phyloP scores from a whole-genome alignment of 2,888 invertebrate species.

The Xestia rhomboidea region DNA sequence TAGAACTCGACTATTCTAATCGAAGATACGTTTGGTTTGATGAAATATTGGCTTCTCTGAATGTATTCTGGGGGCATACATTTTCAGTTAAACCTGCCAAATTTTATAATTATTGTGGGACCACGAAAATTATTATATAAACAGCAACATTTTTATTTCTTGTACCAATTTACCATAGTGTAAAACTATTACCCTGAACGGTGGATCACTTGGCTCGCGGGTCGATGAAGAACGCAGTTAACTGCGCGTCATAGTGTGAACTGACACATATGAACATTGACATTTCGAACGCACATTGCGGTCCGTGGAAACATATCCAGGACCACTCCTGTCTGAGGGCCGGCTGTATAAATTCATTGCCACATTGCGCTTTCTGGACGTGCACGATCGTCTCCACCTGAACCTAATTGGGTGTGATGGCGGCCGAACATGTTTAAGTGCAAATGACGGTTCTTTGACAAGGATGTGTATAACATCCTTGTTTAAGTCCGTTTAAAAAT shows the following conservation, averaged over 20 bases:
- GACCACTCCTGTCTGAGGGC: conserved; percentile 88
- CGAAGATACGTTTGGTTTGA: background rate
- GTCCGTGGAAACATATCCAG: conserved; percentile 84
- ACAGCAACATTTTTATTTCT: conserved; percentile 13
- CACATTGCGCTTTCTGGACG: conserved; percentile 57
- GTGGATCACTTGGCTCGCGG: conserved; percentile 91
- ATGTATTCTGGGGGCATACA: background rate
- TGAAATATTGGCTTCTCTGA: background rate
- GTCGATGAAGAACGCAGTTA: conserved; percentile 91
- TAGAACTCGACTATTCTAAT: conserved; percentile 28
- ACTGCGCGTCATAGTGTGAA: conserved; percentile 85
- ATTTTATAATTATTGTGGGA: background rate
- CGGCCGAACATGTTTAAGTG: background rate
- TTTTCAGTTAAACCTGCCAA: background rate
- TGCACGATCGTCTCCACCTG: background rate
- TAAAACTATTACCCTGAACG: conserved; percentile 83
- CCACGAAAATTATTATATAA: background rate
- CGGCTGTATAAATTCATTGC: conserved; percentile 70
- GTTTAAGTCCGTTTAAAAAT: conserved; percentile 13
- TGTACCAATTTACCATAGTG: conserved; percentile 36
- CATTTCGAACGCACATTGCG: conserved; percentile 92
- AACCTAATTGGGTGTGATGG: background rate
- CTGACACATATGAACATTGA: conserved; percentile 91
- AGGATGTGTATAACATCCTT: background rate
- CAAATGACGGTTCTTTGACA: conserved; percentile 42